phyloP scores from a whole-genome alignment of 2,113 vertebrate genomes.

The Rynchops niger region DNA sequence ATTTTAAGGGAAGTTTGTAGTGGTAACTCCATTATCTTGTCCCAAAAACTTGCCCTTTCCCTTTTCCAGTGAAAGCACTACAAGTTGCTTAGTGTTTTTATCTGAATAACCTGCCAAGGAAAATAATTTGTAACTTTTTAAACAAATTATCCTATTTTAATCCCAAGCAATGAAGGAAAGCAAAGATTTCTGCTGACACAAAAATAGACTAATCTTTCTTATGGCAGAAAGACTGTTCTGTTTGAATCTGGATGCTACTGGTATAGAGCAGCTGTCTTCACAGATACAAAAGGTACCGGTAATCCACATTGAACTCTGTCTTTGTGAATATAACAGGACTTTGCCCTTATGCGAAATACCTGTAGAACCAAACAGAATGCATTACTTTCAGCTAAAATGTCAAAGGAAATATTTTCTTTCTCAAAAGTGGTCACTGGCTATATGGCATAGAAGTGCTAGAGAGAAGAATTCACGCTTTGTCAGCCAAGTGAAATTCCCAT shows the following conservation, averaged over 20 bases:
- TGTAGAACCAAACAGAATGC: background rate
- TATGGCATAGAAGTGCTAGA: background rate
- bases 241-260: background rate
- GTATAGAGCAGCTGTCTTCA: background rate
- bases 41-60: background rate
- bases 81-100: background rate
- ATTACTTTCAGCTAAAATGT: background rate
- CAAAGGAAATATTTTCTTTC: background rate
- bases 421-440: background rate
- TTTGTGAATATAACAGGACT: background rate
- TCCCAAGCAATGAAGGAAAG: background rate
- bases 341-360: background rate
- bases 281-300: background rate
- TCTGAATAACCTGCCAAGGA: background rate
- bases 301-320: background rate
- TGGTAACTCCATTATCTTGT: background rate
- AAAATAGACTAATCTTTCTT: background rate
- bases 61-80: background rate
- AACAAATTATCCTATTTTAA: background rate
- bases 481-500: slow-evolving; percentile 31
- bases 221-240: background rate
- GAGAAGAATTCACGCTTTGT: background rate
- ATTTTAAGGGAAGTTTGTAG: background rate
- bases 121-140: background rate
- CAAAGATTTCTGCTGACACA: background rate